phyloP scores from a whole-genome alignment of 1,140 invertebrate species.

The Ostrea edulis region DNA sequence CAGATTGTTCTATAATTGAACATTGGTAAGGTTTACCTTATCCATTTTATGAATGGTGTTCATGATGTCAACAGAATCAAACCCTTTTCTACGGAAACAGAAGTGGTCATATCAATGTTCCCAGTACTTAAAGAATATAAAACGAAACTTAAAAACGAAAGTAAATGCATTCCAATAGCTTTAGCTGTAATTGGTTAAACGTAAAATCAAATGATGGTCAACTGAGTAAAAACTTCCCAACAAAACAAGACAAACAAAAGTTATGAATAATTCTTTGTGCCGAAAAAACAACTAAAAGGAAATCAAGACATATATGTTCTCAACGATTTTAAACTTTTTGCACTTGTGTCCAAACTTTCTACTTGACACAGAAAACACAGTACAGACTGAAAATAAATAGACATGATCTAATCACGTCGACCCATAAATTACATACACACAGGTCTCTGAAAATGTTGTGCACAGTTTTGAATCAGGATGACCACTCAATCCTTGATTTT shows the following conservation, averaged over 20 bases:
- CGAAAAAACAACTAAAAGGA: conserved; percentile 43
- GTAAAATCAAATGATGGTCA: conserved; percentile 45
- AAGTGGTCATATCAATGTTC: conserved; percentile 28
- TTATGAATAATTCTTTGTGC: conserved; percentile 55
- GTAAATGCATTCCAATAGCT: conserved; percentile 34
- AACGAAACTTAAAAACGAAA: conserved; percentile 18
- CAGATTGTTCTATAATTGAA: conserved; percentile 43
- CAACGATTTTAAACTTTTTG: conserved; percentile 21
- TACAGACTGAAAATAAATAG: conserved; percentile 12
- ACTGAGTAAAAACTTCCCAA: conserved; percentile 49
- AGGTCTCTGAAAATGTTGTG: conserved; percentile 9
- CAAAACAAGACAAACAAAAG: conserved; percentile 59
- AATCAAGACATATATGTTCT: conserved; percentile 3
- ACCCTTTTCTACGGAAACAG: conserved; percentile 25
- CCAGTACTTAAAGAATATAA: conserved; percentile 24
- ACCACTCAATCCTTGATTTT: conserved; percentile 18
- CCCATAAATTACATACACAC: conserved; percentile 14
- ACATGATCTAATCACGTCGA: conserved; percentile 14
- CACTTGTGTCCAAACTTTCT: conserved; percentile 30
- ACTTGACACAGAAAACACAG: conserved; percentile 15
- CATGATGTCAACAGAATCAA: conserved; percentile 38
- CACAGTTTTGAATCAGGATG: conserved; percentile 17
- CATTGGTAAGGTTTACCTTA: conserved; percentile 29
- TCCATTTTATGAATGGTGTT: conserved; percentile 37
- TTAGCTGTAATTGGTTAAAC: conserved; percentile 35